Base-by-base conservation (phyloP, 2,888 invertebrate genomes). In the Argyresthia goedartella region DNA sequence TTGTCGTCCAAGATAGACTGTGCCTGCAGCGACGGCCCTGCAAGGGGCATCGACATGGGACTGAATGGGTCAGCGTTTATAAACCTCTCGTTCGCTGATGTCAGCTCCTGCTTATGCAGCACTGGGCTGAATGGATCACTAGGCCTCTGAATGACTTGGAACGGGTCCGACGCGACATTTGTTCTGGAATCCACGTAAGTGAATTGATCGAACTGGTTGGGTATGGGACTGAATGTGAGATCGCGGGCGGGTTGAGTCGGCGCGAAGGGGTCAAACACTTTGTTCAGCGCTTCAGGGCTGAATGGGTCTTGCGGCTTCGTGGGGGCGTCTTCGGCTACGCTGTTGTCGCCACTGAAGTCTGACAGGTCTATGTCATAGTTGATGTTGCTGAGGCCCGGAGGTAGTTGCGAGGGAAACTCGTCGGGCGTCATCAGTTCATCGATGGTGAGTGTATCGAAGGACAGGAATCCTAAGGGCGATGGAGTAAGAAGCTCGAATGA, bases 301-400 rank as follows among this genome's bases (percentile, higher is more conserved):
- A 89, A 89, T 0, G 89, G 89, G 62, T 89, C 89, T 66, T 88
- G 88, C 0, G 69, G 58, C 54, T 73, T 73, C 11, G 50, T 59
- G 10, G 79, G 76, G 0, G 66, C 62, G 35, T 84, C 85, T 8
- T 92, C 93, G 0, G 90, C 90, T 25, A 89, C 79, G 59, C 92
- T 92, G 63, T 92, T 92, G 8, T 93, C 93, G 0, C 89, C 91
- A 61, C 92, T 93, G 43, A 91, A 78, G 71, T 93, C 93, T 3
- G 93, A 93, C 54, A 93, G 78, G 69, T 93, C 93, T 53, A 93
- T 92, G 60, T 93, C 93, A 58, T 93, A 93, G 68, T 93, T 93
- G 11, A 93, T 89, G 62, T 91, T 91, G 25, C 91, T 89, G 33
- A 93, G 69, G 0, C 91, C 91, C 11, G 91, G 88, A 0, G 88